Evolutionary conservation across 2,888 invertebrate genomes (phyloP).

Genomic region (Phrixothrix hirtus): DNA sequence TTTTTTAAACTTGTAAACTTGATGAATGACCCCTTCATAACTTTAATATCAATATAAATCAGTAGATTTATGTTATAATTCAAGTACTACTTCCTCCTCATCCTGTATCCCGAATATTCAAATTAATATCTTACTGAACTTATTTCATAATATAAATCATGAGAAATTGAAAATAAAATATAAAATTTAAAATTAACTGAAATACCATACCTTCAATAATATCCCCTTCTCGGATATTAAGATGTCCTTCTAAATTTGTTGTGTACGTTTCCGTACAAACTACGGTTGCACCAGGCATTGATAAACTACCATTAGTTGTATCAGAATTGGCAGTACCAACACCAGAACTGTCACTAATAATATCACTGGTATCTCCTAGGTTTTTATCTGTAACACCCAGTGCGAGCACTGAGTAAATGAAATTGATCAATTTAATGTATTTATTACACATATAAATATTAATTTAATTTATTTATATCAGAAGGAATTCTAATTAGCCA

Average conservation of each 20-base stretch:
- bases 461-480: no score
- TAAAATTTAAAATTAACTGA: background rate
- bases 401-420: slow-evolving; percentile 53
- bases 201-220: slow-evolving; percentile 77
- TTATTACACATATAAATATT: no score
- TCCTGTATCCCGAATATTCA: no score
- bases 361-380: slow-evolving; percentile 86
- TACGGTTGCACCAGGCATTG: slow-evolving; percentile 79
- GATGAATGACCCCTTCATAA: no score
- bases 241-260: slow-evolving; percentile 72
- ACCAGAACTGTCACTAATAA: slow-evolving; percentile 90
- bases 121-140: no score
- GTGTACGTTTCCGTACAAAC: slow-evolving; percentile 84
- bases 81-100: no score
- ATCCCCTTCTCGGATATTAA: slow-evolving; percentile 84
- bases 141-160: background rate
- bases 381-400: slow-evolving; percentile 78
- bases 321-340: slow-evolving; percentile 89
- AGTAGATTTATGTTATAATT: no score
- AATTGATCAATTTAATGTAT: slow-evolving; percentile 22
- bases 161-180: background rate
- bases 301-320: slow-evolving; percentile 76
- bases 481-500: slow-evolving; percentile 16
- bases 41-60: no score
- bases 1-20: no score